phyloP scores from a whole-genome alignment of 1,140 invertebrate genomes.

The Platyscapa corneri region DNA sequence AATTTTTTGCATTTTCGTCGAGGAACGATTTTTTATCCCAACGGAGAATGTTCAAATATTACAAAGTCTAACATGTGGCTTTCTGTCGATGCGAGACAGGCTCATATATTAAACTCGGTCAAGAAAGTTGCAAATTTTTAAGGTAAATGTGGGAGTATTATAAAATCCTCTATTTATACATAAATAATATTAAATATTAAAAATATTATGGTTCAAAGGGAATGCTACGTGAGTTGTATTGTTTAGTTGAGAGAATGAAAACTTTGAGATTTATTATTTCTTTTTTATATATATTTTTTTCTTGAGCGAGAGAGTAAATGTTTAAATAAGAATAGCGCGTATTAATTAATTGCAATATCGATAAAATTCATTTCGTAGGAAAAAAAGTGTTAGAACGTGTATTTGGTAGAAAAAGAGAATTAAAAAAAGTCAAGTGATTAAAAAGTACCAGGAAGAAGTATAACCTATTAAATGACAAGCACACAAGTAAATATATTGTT shows the following conservation, averaged over 20 bases:
- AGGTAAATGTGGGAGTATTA: conserved; percentile 53
- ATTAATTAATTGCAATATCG: conserved; percentile 59
- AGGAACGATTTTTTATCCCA: conserved; percentile 37
- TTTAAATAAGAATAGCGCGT: conserved; percentile 32
- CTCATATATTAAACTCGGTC: conserved; percentile 57
- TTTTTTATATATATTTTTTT: conserved; percentile 41
- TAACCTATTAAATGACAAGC: conserved; percentile 35
- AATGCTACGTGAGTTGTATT: conserved; percentile 29
- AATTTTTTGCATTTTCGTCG: conserved; percentile 45
- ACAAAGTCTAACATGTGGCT: conserved; percentile 49
- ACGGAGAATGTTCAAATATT: conserved; percentile 35
- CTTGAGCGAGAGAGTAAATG: conserved; percentile 29
- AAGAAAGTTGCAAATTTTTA: conserved; percentile 56
- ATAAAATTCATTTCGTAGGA: conserved; percentile 39
- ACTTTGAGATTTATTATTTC: conserved; percentile 40
- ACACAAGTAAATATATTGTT: conserved; percentile 67
- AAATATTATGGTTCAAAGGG: conserved; percentile 51
- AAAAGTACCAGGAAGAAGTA: conserved; percentile 51
- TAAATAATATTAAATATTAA: conserved; percentile 57
- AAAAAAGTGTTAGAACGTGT: conserved; percentile 15
- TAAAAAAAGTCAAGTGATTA: conserved; percentile 38
- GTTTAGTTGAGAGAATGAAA: conserved; percentile 33
- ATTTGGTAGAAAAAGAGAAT: conserved; percentile 50
- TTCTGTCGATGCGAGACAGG: conserved; percentile 45
- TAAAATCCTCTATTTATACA: conserved; percentile 64